phyloP scores from a whole-genome alignment of 2,888 invertebrate genomes.

The Spicauda simplicius region DNA sequence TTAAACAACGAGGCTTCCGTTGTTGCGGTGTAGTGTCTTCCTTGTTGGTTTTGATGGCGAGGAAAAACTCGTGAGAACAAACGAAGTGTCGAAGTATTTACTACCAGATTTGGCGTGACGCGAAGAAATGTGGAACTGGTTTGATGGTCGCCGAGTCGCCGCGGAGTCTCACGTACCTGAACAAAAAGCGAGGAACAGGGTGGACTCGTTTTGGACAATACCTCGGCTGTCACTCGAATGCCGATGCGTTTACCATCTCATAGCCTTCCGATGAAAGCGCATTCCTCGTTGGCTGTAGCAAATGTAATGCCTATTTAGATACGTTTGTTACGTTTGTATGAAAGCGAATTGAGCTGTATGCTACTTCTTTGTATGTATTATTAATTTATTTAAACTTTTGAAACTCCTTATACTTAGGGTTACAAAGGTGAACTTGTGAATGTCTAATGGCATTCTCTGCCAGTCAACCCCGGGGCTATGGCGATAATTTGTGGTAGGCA shows the following conservation, averaged over 20 bases:
- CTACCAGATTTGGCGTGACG: constrained; percentile 75
- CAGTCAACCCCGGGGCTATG: no score
- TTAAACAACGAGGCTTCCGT: constrained; percentile 20
- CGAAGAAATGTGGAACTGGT: constrained; percentile 75
- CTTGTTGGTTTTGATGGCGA: constrained; percentile 43
- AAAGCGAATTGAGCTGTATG: no score
- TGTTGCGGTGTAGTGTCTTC: constrained; percentile 4
- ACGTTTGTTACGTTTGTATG: neutral
- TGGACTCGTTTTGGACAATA: constrained; percentile 77
- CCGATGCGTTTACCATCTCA: constrained; percentile 64
- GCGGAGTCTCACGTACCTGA: constrained; percentile 74
- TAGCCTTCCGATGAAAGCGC: constrained; percentile 39
- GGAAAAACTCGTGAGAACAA: constrained; percentile 61
- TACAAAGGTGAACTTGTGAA: no score
- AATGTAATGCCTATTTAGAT: constrained; percentile 2
- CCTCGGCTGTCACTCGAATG: constrained; percentile 74
- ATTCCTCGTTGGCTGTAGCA: constrained; percentile 23
- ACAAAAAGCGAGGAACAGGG: constrained; percentile 73
- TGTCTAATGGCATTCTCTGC: no score
- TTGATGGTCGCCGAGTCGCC: constrained; percentile 75
- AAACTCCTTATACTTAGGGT: no score
- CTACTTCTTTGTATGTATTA: no score
- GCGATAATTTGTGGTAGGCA: no score
- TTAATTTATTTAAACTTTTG: no score
- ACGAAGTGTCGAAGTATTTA: constrained; percentile 66